These are phyloP conservation scores for Pyrrhosoma nymphula DNA, from an alignment of 2,888 invertebrate species.

Conservation along the genomic window DNA sequence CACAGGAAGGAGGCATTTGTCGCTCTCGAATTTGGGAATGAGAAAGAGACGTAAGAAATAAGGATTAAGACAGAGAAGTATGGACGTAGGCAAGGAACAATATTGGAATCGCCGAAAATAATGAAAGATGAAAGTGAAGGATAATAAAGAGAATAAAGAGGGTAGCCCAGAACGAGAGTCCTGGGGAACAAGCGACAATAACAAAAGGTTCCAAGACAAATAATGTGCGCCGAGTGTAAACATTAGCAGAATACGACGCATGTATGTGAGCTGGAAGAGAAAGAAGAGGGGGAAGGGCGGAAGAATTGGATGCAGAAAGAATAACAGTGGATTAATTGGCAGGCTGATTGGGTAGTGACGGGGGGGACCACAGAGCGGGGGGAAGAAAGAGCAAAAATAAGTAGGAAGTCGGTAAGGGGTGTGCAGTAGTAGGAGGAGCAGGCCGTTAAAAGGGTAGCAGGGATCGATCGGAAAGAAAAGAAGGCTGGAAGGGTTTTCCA, in stretches of 20 bases:
- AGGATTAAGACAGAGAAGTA: background rate
- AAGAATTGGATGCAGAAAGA: background rate
- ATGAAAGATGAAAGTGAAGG: constrained; percentile 29
- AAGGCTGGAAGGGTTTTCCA: background rate
- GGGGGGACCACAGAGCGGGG: background rate
- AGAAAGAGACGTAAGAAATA: background rate
- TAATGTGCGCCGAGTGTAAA: constrained; percentile 16
- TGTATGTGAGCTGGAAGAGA: background rate
- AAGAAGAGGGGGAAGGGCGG: background rate
- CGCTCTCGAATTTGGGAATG: background rate
- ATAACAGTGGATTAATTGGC: constrained; percentile 24
- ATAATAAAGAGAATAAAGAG: background rate
- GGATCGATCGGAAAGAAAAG: background rate
- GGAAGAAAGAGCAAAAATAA: background rate
- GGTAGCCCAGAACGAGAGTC: background rate
- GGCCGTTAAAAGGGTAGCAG: background rate
- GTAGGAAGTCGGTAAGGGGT: background rate
- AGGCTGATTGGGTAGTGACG: background rate
- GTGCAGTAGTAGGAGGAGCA: background rate
- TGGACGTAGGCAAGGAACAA: background rate
- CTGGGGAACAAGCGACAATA: background rate
- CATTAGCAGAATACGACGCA: constrained; percentile 1
- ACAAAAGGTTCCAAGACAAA: background rate
- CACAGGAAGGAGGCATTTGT: background rate
- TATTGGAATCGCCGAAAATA: background rate